Base-by-base conservation (phyloP, 2,888 invertebrate species). In the Drosophila mercatorum region DNA sequence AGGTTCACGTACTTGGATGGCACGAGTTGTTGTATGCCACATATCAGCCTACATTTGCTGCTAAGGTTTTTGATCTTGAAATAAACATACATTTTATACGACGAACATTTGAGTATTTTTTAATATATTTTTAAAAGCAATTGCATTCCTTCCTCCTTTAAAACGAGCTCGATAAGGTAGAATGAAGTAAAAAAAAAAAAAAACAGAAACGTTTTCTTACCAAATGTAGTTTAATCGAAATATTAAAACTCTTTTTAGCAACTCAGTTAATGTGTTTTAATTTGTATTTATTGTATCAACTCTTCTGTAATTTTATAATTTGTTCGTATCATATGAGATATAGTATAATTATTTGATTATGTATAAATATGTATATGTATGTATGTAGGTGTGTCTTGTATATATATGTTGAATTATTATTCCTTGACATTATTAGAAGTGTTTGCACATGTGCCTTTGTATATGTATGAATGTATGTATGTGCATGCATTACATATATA, bases 1-100 rank as follows among this genome's bases (percentile, higher is more conserved):
- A 63, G 65, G 61, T 57, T 17, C 6, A 55, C 43, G 57, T 66
- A 62, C 58, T 28, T 2, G 60, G 6, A 82, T 80, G 80, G 80
- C 83, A 86, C 89, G 81, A 87, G 87, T 82, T 91, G 89, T 83
- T 90, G 82, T 88, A 86, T 84, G 78, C 76, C 65, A 79, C 72
- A 67, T 68, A 58, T 80, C 83, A 78, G 70, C 71, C 31, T 7
- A 34, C 31, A 65, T 41, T 61, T 75, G 53, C 66, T 70, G 47
- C 66, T 40, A 80, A 77, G 70, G 63, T 58, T 47, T 78, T 81
- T 76, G 78, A 77, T 79, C 57, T 68, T 59, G 60, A 69, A 65
- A 67, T 46, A 57, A 70, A 62, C 10, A 56, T 44, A 49, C 55
- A 28, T 40, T 26, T 26, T 26, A 38, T 40, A 40, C 26, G 22